Evolutionary conservation across 2,113 vertebrate genomes (phyloP).

Genomic region (Zapornia atra): DNA sequence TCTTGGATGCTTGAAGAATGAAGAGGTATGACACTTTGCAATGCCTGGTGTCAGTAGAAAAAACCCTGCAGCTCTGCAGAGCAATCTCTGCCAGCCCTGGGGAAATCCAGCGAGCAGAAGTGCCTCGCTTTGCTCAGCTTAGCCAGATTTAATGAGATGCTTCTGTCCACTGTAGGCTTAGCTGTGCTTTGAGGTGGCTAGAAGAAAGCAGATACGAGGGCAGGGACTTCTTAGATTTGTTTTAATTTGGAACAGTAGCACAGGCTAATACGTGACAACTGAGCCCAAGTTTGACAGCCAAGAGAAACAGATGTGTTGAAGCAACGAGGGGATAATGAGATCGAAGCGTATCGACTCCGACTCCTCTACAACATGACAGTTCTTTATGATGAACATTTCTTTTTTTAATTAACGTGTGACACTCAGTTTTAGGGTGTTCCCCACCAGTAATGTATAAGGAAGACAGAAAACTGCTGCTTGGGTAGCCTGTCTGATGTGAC

Average conservation of each 20-base stretch:
- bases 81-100: background rate
- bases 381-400: background rate
- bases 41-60: background rate
- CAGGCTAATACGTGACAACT: background rate
- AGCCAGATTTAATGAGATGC: background rate
- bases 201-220: background rate
- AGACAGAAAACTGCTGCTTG: background rate
- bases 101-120: background rate
- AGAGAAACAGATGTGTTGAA: background rate
- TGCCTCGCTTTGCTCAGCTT: background rate
- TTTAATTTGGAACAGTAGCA: background rate
- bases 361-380: fast-evolving
- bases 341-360: background rate
- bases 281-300: background rate
- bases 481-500: background rate
- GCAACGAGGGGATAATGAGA: background rate
- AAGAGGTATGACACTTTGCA: background rate
- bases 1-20: background rate
- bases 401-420: background rate
- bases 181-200: background rate
- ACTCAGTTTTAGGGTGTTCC: fast-evolving
- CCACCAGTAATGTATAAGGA: fast-evolving
- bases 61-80: background rate
- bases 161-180: background rate
- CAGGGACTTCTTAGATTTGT: background rate